Evolutionary conservation across 2,888 invertebrate species (phyloP), one percentile per base, ranked within the genome.

Genomic region (Idaea dimidiata): DNA sequence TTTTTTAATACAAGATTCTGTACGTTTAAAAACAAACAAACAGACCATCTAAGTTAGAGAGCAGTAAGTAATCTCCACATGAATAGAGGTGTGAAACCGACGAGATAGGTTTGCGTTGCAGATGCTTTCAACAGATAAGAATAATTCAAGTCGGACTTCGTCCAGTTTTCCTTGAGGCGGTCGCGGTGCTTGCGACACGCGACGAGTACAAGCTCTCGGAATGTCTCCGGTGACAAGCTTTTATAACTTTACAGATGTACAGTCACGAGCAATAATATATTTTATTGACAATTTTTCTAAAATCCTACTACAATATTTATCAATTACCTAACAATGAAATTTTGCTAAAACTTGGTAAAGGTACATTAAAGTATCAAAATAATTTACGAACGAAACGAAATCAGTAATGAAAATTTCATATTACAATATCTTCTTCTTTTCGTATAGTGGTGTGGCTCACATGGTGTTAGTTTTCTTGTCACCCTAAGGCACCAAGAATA

Each of bases 51-150:
- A 43, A 43, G 43, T 43, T 43, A 43, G 43, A 43, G 43, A 71
- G 65, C 67, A 69, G 72, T 78, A 76, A 73, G 43, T 5, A 43
- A 74, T 66, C 68, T 67, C 66, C 59, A 61, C 67, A 58, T 84
- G 83, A 85, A 86, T 79, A 75, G 80, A 82, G 80, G 86, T 84
- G 86, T 81, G 81, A 86, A 86, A 72, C 75, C 64, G 65, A 66
- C 68, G 75, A 84, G 85, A 85, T 83, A 83, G 77, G 77, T 71
- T 74, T 72, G 70, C 67, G 64, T 66, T 59, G 62, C 79, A 84
- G 85, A 86, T 85, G 82, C 82, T 83, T 83, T 83, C 85, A 82
- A 70, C 71, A 81, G 84, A 86, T 86, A 86, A 85, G 80, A 84
- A 84, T 83, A 85, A 86, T 84, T 87, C 76, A 81, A 84, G 84